Evolutionary conservation across 2,113 vertebrate genomes (phyloP).

Genomic region (Fulmarus glacialis): DNA sequence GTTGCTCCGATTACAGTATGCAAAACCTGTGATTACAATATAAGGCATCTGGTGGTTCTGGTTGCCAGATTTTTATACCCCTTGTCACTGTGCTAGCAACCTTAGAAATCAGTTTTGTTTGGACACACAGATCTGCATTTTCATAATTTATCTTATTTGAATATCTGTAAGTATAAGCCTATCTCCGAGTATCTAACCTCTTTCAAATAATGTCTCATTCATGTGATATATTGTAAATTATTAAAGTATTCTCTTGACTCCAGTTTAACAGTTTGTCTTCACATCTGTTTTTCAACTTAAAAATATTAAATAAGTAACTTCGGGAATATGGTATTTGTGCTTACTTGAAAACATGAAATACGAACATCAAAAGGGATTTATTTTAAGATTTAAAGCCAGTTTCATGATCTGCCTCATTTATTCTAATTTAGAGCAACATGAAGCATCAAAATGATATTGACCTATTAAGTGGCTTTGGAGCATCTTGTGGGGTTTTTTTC

Average conservation of each 20-base stretch:
- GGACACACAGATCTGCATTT: not conserved
- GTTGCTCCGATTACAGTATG: not conserved
- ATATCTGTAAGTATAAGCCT: not conserved
- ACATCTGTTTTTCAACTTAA: constrained; percentile 1
- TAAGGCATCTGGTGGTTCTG: constrained; percentile 44
- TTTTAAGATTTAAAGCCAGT: not conserved
- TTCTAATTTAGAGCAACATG: not conserved
- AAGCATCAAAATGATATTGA: not conserved
- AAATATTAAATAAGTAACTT: not conserved
- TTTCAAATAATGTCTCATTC: not conserved
- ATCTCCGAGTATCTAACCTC: not conserved
- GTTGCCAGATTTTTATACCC: constrained; percentile 8
- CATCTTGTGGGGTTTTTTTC: not conserved
- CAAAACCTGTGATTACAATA: constrained; percentile 17
- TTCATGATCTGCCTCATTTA: constrained; percentile 14
- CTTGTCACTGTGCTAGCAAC: not conserved
- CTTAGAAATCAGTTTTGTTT: not conserved
- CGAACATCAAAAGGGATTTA: not conserved
- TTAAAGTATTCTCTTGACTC: not conserved
- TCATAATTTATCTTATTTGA: not conserved
- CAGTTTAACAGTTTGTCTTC: not conserved
- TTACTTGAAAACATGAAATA: not conserved
- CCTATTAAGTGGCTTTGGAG: not conserved
- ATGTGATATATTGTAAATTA: not conserved
- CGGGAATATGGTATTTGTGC: not conserved